These are phyloP conservation scores for Pygoscelis adeliae DNA, from an alignment of 2,113 vertebrate species.

Conservation along the genomic window DNA sequence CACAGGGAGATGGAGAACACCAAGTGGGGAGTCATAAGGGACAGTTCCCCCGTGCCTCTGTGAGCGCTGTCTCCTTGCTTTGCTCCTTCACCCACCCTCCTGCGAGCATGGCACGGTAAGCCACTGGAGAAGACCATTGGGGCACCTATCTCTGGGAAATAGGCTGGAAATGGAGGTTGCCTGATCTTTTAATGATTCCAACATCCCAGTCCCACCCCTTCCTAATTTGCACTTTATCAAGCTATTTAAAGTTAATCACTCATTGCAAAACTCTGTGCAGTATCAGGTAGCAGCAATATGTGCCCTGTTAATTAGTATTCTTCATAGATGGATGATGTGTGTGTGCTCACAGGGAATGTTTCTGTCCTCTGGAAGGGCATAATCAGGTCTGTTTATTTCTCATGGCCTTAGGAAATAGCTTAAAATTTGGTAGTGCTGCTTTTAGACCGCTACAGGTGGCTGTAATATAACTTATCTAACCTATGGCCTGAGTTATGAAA, in stretches of 20 bases:
- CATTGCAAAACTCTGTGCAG: not conserved
- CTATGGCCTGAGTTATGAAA: not conserved
- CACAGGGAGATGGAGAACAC: fast-evolving
- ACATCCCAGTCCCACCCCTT: not conserved
- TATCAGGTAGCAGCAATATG: not conserved
- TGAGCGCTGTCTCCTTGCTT: not conserved
- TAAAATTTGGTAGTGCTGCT: not conserved
- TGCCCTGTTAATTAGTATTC: not conserved
- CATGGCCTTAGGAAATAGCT: not conserved
- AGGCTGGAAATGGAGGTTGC: fast-evolving
- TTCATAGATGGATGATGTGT: not conserved
- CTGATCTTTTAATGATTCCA: not conserved
- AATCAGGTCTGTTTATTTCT: not conserved
- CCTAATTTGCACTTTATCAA: not conserved
- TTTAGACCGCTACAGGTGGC: not conserved
- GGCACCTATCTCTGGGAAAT: fast-evolving
- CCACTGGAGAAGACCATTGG: fast-evolving
- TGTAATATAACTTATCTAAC: not conserved
- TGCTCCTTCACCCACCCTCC: too few species aligned
- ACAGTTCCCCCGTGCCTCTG: fast-evolving
- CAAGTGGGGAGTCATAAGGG: not conserved
- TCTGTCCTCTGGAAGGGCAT: not conserved
- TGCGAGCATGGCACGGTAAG: fast-evolving
- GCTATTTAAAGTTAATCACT: not conserved
- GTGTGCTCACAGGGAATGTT: not conserved